A percentile compares a stretch with the other conserved stretches of the same genome.
phyloP scores from a whole-genome alignment of 2,888 invertebrate species.

The Chromoteleia sp. region DNA sequence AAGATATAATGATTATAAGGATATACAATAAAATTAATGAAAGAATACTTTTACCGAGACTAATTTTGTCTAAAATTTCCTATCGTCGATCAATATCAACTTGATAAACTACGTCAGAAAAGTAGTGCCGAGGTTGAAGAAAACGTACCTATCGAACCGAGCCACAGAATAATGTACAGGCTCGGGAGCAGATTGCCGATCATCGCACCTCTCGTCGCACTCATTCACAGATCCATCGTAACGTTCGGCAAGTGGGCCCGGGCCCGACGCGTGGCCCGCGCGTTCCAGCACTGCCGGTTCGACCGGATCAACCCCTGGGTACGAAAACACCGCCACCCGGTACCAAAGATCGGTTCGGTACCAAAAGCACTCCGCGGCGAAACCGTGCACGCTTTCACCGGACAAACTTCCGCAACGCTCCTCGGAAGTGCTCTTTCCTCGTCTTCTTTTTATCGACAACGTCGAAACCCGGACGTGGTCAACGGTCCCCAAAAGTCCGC shows the following conservation, averaged over 20 bases:
- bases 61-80: no score
- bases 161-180: slow-evolving; percentile 81
- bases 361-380: slow-evolving; percentile 14
- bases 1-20: no score
- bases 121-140: no score
- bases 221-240: slow-evolving; percentile 66
- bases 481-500: no score
- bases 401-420: slow-evolving; percentile 10
- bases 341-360: slow-evolving; percentile 3
- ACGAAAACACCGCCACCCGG: slow-evolving; percentile 13
- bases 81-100: no score
- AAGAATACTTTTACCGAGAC: no score
- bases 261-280: slow-evolving; percentile 38
- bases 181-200: slow-evolving; percentile 79
- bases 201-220: slow-evolving; percentile 79
- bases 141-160: slow-evolving; percentile 77
- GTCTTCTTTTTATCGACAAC: no score
- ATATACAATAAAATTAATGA: no score
- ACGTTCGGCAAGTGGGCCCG: slow-evolving; percentile 63
- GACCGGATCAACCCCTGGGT: slow-evolving; percentile 2
- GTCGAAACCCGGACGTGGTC: slow-evolving; percentile 8
- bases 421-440: no score
- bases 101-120: no score
- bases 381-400: slow-evolving; percentile 27
- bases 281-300: slow-evolving; percentile 45